Conservation (phyloP, 2,888 invertebrate genomes). For the Drosophila paracracens region DNA sequence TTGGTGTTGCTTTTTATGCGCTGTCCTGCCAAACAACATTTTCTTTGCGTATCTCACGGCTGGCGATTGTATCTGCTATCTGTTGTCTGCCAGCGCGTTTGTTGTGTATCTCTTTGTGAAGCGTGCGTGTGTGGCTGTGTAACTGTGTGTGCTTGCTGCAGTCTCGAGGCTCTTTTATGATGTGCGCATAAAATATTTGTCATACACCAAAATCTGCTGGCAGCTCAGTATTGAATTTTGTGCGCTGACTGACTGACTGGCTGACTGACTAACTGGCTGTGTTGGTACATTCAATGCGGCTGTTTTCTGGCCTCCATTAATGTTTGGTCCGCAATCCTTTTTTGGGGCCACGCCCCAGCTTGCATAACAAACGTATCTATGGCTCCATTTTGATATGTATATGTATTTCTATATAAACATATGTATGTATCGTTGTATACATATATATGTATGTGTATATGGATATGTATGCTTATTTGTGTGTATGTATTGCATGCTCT, state of each 20-base stretch:
- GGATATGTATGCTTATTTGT: slow-evolving; percentile 25
- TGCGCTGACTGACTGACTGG: slow-evolving; percentile 32
- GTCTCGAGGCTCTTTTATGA: slow-evolving; percentile 73
- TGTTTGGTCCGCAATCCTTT: slow-evolving; percentile 74
- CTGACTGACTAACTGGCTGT: slow-evolving; percentile 24
- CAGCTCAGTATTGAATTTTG: slow-evolving; percentile 52
- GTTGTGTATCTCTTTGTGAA: slow-evolving; percentile 46
- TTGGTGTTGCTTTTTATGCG: slow-evolving; percentile 70
- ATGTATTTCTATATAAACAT: slow-evolving; percentile 28
- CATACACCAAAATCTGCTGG: slow-evolving; percentile 71
- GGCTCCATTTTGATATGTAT: slow-evolving; percentile 36
- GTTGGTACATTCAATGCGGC: slow-evolving; percentile 42
- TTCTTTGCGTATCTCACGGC: slow-evolving; percentile 60
- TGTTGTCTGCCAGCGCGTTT: slow-evolving; percentile 36
- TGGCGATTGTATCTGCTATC: slow-evolving; percentile 59
- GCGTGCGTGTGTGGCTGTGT: slow-evolving; percentile 24
- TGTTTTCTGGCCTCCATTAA: slow-evolving; percentile 66
- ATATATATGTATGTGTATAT: slow-evolving; percentile 17
- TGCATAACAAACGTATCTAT: slow-evolving; percentile 76
- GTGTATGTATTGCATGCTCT: slow-evolving; percentile 49
- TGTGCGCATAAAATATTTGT: slow-evolving; percentile 79
- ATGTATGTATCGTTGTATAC: slow-evolving; percentile 11
- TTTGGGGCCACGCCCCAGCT: slow-evolving; percentile 70
- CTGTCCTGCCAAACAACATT: slow-evolving; percentile 55
- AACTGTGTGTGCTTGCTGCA: slow-evolving; percentile 49